A percentile compares a stretch with the other conserved stretches of the same genome.
Evolutionary conservation across 2,113 vertebrate species (phyloP).

Genomic region (Phylloscopus trochiloides): DNA sequence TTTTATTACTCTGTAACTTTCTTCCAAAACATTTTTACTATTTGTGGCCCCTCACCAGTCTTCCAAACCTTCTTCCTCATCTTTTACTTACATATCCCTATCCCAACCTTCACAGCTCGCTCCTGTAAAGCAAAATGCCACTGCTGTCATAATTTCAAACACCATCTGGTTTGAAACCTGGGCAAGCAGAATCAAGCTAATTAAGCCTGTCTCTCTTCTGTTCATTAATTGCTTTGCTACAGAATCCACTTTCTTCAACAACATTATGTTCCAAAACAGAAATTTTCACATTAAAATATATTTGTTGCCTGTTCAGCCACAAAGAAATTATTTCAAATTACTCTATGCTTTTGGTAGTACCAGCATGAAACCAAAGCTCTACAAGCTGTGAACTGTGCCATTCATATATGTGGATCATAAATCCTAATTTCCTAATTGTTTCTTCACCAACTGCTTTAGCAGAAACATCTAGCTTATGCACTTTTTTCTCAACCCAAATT

Average conservation of each 20-base stretch:
- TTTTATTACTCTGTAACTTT: not conserved
- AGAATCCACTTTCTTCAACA: not conserved
- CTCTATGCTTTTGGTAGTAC: not conserved
- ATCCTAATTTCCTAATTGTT: not conserved
- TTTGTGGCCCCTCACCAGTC: not conserved
- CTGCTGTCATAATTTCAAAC: not conserved
- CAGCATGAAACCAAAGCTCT: not conserved
- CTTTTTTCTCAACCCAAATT: not conserved
- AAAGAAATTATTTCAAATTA: not conserved
- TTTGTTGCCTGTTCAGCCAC: not conserved
- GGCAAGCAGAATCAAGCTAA: not conserved
- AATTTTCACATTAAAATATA: not conserved
- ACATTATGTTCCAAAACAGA: not conserved
- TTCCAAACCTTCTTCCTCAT: not conserved
- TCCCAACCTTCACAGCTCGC: not conserved
- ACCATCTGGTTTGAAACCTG: constrained; percentile 31
- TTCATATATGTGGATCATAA: not conserved
- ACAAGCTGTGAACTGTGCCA: not conserved
- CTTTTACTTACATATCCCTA: not conserved
- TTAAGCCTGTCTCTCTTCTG: not conserved
- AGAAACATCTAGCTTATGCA: not conserved
- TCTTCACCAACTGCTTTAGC: not conserved
- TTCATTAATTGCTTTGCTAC: not conserved
- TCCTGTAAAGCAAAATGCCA: not conserved
- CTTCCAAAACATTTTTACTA: not conserved